Percentiles rank a stretch among this genome's conserved stretches.
phyloP scores from a whole-genome alignment of 2,888 invertebrate species.

The Criorhina ranunculi region DNA sequence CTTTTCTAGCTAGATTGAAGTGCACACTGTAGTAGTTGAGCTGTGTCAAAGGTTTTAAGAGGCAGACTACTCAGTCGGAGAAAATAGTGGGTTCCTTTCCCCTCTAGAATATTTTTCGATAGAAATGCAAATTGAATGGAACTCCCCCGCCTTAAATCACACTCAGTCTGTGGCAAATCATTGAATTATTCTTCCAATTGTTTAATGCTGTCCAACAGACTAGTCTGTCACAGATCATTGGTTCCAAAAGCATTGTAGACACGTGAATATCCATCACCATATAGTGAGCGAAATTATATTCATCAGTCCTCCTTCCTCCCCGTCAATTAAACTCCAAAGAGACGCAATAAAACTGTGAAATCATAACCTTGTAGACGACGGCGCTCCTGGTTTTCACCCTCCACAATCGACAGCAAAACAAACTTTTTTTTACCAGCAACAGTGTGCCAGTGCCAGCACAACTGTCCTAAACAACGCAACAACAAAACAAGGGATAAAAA shows the following conservation, averaged over 20 bases:
- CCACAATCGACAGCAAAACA: slow-evolving; percentile 12
- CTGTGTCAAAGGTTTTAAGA: too few relatives aligned
- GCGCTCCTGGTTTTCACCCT: slow-evolving; percentile 4
- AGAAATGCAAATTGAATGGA: background rate
- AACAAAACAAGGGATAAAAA: slow-evolving; percentile 51
- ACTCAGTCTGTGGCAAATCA: background rate
- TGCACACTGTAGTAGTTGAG: too few relatives aligned
- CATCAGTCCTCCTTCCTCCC: background rate
- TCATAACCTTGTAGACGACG: slow-evolving; percentile 11
- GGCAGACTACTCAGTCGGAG: too few relatives aligned
- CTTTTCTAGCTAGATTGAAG: too few relatives aligned
- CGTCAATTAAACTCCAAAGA: slow-evolving; percentile 9
- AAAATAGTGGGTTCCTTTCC: too few relatives aligned
- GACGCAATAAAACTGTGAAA: slow-evolving; percentile 17
- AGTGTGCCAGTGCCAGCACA: slow-evolving; percentile 28
- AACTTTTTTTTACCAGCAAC: slow-evolving; percentile 38
- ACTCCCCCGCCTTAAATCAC: background rate
- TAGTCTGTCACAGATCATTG: background rate
- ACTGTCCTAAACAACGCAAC: background rate
- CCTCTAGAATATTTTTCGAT: too few relatives aligned
- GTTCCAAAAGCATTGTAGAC: background rate
- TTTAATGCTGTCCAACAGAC: background rate
- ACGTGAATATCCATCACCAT: background rate
- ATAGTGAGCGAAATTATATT: background rate
- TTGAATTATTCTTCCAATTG: background rate